Conservation (phyloP, 1,140 invertebrate species). For the Pentalonia nigronervosa region DNA sequence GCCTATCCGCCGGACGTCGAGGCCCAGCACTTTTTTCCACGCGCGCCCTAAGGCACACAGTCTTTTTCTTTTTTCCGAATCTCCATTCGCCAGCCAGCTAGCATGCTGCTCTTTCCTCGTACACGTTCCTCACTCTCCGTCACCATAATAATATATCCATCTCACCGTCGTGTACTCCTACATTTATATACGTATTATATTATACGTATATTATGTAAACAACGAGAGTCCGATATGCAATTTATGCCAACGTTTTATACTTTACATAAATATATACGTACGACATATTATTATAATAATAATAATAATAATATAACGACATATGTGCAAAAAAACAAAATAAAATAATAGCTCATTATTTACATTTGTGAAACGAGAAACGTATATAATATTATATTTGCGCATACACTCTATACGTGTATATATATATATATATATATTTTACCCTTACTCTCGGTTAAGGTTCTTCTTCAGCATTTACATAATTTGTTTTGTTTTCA, state of each 20-base stretch:
- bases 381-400: not conserved
- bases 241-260: not conserved
- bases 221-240: not conserved
- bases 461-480: not conserved
- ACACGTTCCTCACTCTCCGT: not conserved
- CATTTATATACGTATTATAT: not conserved
- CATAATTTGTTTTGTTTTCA: slow-evolving; percentile 38
- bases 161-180: not conserved
- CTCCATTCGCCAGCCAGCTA: not conserved
- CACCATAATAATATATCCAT: not conserved
- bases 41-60: not conserved
- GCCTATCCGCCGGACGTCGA: not conserved
- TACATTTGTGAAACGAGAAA: slow-evolving; percentile 21
- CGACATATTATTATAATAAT: not conserved
- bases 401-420: too few relatives aligned
- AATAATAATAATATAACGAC: not conserved
- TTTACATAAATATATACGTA: not conserved
- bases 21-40: not conserved
- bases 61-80: not conserved
- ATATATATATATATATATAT: not conserved
- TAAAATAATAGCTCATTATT: slow-evolving; percentile 42
- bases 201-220: not conserved
- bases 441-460: not conserved
- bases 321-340: not conserved
- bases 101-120: not conserved